These are phyloP conservation scores for Odontomyia ornata DNA, from an alignment of 2,888 invertebrate genomes.

Conservation along the genomic window DNA sequence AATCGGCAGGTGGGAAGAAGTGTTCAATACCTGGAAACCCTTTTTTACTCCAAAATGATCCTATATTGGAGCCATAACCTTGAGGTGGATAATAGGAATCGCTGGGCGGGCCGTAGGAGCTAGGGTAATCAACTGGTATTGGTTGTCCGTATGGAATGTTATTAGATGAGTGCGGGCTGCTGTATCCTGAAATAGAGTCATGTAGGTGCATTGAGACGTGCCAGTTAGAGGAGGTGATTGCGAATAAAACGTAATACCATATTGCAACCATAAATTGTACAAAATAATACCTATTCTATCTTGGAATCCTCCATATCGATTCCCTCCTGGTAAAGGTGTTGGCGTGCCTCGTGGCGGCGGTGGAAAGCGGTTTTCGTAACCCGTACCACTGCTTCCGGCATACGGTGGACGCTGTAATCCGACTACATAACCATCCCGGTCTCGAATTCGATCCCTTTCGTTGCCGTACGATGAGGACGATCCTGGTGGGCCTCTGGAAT, in stretches of 20 bases:
- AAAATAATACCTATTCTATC: conserved; percentile 38
- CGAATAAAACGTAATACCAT: not conserved
- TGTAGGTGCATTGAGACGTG: not conserved
- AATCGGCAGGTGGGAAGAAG: conserved; percentile 48
- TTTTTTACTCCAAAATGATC: conserved; percentile 47
- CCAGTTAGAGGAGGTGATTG: not conserved
- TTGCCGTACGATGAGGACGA: conserved; percentile 21
- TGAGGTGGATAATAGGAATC: conserved; percentile 12
- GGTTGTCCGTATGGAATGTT: conserved; percentile 52
- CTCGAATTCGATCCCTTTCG: conserved; percentile 38
- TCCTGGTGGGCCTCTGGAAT: conserved; percentile 45
- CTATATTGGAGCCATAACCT: not conserved
- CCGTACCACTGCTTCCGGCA: conserved; percentile 25
- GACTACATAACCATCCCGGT: conserved; percentile 32
- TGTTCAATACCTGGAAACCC: conserved; percentile 51
- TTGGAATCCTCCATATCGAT: conserved; percentile 40
- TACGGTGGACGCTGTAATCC: conserved; percentile 35
- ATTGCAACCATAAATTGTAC: conserved; percentile 10
- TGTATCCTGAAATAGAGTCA: conserved; percentile 28
- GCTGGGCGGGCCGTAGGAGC: conserved; percentile 42
- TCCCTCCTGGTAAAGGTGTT: not conserved
- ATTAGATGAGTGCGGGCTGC: conserved; percentile 29
- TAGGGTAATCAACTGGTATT: conserved; percentile 51
- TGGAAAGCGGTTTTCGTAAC: conserved; percentile 32
- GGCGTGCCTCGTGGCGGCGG: conserved; percentile 10